Evolutionary conservation across 1,140 invertebrate genomes (phyloP), one percentile per base, ranked within the genome.

Genomic region (Anoplolepis gracilipes): DNA sequence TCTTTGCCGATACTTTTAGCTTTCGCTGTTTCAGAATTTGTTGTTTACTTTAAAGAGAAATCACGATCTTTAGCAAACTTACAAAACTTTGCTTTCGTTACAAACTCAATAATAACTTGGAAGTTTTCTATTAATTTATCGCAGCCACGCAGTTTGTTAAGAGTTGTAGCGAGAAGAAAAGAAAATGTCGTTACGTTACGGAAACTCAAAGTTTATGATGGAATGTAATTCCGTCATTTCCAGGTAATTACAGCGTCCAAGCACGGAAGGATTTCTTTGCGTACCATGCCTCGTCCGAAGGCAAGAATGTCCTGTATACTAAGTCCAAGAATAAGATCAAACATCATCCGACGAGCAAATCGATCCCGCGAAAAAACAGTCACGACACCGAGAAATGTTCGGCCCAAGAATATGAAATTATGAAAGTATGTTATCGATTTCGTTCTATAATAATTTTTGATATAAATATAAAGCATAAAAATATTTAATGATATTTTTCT

Each of bases 351-450:
- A 88, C 85, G 55, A 91, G 90, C 61, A 94, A 93, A 78, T 78
- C 90, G 67, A 87, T 94, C n/a, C 39, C 64, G 30, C 92, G 92
- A 36, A 90, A 76, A 33, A 90, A 93, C 76, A 91, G 85, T 70
- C 93, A 94, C 81, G 92, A 93, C 57, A 91, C 93, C 46, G 92
- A 95, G 42, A 94, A 95, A 49, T 97, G 96, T 91, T 95, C 96
- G n/a, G 95, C 96, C 84, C 96, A 97, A 86, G 96, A 96, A 93
- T 97, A 97, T 91, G 96, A 97, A 95, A 96, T 97, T 85, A 96
- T 97, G 95, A 97, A 97, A 95, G 96, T 96, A 92, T n/a, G 39
- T 82, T 57, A 82, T 82, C 39, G 67, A 82, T 82, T 82, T 59
- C 0, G 8, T 5, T 25, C 39, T 25, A n/a, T 22, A 25, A 46